These are phyloP conservation scores for Cydia pomonella DNA, from an alignment of 1,140 invertebrate species.

Conservation along the genomic window DNA sequence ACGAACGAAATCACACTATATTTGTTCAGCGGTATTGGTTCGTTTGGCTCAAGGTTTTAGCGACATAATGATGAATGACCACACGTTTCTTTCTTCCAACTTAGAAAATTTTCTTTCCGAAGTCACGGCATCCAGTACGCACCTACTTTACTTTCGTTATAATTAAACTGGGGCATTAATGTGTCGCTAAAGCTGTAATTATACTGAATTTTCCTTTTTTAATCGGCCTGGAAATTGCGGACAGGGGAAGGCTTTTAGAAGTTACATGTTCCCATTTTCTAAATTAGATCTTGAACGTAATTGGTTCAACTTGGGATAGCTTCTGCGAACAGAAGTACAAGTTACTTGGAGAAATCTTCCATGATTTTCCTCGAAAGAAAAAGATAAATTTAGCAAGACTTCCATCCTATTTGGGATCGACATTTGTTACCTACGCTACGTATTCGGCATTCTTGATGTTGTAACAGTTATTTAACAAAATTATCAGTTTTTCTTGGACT, in stretches of 20 bases:
- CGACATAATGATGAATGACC: slow-evolving; percentile 23
- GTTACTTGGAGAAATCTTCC: slow-evolving; percentile 29
- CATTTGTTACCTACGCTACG: neutral
- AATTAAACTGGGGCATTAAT: neutral
- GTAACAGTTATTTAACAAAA: neutral
- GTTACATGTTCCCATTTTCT: slow-evolving; percentile 42
- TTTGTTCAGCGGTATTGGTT: slow-evolving; percentile 6
- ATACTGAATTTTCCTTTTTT: slow-evolving; percentile 7
- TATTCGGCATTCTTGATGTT: neutral
- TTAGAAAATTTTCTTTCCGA: slow-evolving; percentile 14
- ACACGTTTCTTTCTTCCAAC: neutral
- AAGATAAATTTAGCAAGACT: neutral
- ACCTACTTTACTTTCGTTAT: neutral
- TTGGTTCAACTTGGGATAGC: slow-evolving; percentile 24
- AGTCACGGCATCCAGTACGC: neutral
- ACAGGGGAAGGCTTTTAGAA: slow-evolving; percentile 49
- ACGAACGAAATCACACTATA: slow-evolving; percentile 12
- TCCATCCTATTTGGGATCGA: neutral
- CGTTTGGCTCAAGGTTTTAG: neutral
- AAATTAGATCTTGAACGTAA: slow-evolving; percentile 36
- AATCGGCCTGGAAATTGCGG: slow-evolving; percentile 9
- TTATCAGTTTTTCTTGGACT: neutral
- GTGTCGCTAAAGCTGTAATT: neutral
- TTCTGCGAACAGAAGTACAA: neutral
- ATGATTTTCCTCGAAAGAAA: neutral